These are phyloP conservation scores for Tiliqua scincoides DNA, from an alignment of 2,113 vertebrate genomes.

Conservation along the genomic window DNA sequence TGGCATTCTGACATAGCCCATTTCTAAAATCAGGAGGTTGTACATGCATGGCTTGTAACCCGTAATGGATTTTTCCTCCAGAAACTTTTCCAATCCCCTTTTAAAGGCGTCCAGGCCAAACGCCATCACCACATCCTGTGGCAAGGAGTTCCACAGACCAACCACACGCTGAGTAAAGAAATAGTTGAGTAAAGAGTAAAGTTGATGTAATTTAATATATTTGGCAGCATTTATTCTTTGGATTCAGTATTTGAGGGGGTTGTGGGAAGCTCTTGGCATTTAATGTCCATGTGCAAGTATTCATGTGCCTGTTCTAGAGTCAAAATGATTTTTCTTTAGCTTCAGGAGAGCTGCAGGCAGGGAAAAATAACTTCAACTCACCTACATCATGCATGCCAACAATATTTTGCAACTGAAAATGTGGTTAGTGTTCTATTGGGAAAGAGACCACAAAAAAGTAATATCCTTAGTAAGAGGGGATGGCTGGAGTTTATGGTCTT, in stretches of 20 bases:
- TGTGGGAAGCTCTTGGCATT: not conserved
- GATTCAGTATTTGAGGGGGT: not conserved
- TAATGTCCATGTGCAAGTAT: too few relatives aligned
- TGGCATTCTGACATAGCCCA: too few relatives aligned
- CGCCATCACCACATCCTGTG: too few relatives aligned
- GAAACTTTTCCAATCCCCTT: too few relatives aligned
- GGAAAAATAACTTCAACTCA: not conserved
- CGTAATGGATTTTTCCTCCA: too few relatives aligned
- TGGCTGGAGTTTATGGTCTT: not conserved
- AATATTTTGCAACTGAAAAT: not conserved
- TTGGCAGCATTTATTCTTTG: not conserved
- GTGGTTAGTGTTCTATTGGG: not conserved
- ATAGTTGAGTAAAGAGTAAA: too few relatives aligned
- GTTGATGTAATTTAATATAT: too few relatives aligned
- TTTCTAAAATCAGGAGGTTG: too few relatives aligned
- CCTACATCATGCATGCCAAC: not conserved
- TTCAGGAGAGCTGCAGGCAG: not conserved
- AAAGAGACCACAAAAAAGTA: not conserved
- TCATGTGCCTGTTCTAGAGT: not conserved
- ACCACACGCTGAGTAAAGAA: too few relatives aligned
- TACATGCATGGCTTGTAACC: too few relatives aligned
- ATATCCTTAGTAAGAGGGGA: not conserved
- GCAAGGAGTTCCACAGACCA: too few relatives aligned
- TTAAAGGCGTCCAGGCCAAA: too few relatives aligned
- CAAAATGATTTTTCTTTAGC: not conserved